These are phyloP conservation scores for Papilio aristodemus DNA, from an alignment of 1,140 invertebrate species.

Conservation along the genomic window DNA sequence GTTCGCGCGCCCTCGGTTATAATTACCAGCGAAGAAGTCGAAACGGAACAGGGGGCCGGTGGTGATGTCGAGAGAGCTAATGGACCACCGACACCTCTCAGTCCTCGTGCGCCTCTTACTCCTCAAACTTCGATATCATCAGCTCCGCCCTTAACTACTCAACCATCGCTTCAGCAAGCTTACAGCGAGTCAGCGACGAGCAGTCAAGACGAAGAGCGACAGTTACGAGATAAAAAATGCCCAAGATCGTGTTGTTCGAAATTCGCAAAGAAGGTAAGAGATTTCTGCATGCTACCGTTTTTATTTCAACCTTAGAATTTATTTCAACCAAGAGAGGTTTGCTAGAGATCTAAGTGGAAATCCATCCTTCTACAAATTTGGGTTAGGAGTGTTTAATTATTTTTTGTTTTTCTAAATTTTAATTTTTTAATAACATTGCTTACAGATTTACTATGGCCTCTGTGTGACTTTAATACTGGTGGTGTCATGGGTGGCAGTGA, in stretches of 20 bases:
- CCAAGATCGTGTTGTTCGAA: constrained; percentile 86
- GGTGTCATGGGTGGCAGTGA: constrained; percentile 93
- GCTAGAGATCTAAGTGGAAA: too few relatives aligned
- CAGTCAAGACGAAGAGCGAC: constrained; percentile 78
- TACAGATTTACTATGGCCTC: constrained; percentile 92
- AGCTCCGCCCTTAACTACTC: constrained; percentile 68
- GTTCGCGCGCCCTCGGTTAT: constrained; percentile 86
- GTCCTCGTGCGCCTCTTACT: constrained; percentile 68
- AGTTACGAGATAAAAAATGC: constrained; percentile 79
- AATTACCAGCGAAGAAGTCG: constrained; percentile 83
- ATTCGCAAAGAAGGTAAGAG: constrained; percentile 83
- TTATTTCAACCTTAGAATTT: not conserved
- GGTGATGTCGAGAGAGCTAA: constrained; percentile 64
- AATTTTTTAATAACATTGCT: constrained; percentile 47
- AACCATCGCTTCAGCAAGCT: constrained; percentile 69
- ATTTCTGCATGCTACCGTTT: not conserved
- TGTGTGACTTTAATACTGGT: constrained; percentile 92
- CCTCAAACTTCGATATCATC: constrained; percentile 70
- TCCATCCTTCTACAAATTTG: too few relatives aligned
- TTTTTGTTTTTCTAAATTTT: not conserved
- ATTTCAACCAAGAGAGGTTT: too few relatives aligned
- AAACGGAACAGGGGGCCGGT: constrained; percentile 52
- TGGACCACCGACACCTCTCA: constrained; percentile 69
- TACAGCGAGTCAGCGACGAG: constrained; percentile 80
- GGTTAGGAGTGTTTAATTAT: too few relatives aligned